Conservation (phyloP, 2,888 invertebrate species). For the Tridacna gigas region DNA sequence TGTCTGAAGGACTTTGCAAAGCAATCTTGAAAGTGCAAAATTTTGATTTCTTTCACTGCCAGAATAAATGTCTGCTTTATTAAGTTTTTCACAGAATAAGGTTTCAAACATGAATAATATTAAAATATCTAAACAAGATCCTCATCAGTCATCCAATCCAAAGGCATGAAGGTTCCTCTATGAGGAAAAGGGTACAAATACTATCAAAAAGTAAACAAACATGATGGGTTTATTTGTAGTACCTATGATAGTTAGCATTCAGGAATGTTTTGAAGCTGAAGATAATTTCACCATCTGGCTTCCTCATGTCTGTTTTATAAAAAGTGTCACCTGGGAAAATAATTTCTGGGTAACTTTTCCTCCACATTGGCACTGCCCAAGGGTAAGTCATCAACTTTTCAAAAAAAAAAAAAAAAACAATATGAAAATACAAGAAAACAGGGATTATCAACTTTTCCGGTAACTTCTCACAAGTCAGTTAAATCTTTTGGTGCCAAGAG, state of each 20-base stretch:
- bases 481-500: no score
- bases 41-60: no score
- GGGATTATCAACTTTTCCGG: not conserved
- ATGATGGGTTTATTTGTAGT: no score
- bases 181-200: conserved; percentile 25
- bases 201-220: conserved; percentile 40
- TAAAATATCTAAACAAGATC: not conserved
- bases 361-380: conserved; percentile 81
- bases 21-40: no score
- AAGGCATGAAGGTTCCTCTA: not conserved
- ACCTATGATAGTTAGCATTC: conserved; percentile 80
- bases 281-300: conserved; percentile 65
- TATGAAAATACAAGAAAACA: not conserved
- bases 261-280: conserved; percentile 81
- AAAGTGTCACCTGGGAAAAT: conserved; percentile 80
- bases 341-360: conserved; percentile 71
- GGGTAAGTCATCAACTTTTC: conserved; percentile 81
- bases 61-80: no score
- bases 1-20: no score
- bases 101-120: no score
- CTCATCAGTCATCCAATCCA: not conserved
- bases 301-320: conserved; percentile 9
- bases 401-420: not conserved
- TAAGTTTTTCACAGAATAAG: no score
- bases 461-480: no score